Evolutionary conservation across 2,113 vertebrate genomes (phyloP).

Genomic region (Otolemur garnettii): DNA sequence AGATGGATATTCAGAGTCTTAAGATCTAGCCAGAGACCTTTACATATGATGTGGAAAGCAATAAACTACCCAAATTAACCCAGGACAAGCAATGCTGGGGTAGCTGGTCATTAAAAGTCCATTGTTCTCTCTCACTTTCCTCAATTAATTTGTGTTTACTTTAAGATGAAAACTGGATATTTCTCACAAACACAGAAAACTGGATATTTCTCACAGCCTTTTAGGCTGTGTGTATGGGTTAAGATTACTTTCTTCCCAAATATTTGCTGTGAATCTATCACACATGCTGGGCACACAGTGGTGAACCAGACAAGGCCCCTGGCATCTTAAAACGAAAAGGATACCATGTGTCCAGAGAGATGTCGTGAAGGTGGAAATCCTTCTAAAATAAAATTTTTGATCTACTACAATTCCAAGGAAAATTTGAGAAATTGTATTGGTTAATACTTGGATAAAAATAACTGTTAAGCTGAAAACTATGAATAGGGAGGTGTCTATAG

Average conservation of each 20-base stretch:
- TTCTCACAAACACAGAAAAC: not conserved
- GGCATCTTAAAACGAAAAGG: constrained; percentile 2
- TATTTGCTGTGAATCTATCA: not conserved
- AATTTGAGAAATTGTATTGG: constrained; percentile 22
- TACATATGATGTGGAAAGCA: not conserved
- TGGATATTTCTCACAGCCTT: not conserved
- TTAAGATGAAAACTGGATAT: not conserved
- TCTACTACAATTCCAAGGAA: not conserved
- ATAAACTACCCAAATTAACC: not conserved
- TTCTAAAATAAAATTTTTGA: not conserved
- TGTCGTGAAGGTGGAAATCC: not conserved
- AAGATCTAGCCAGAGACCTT: not conserved
- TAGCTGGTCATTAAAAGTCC: not conserved
- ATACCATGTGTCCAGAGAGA: not conserved
- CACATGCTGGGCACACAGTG: not conserved
- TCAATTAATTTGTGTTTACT: not conserved
- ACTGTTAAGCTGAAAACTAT: constrained; percentile 15
- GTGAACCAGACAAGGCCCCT: not conserved
- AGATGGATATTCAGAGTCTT: not conserved
- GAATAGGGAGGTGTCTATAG: not conserved
- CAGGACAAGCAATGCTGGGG: not conserved
- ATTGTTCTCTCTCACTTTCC: no score
- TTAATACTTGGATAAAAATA: not conserved
- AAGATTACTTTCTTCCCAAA: constrained; percentile 12
- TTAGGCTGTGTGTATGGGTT: not conserved